phyloP scores from a whole-genome alignment of 1,140 invertebrate genomes.

The Colletes latitarsis region DNA sequence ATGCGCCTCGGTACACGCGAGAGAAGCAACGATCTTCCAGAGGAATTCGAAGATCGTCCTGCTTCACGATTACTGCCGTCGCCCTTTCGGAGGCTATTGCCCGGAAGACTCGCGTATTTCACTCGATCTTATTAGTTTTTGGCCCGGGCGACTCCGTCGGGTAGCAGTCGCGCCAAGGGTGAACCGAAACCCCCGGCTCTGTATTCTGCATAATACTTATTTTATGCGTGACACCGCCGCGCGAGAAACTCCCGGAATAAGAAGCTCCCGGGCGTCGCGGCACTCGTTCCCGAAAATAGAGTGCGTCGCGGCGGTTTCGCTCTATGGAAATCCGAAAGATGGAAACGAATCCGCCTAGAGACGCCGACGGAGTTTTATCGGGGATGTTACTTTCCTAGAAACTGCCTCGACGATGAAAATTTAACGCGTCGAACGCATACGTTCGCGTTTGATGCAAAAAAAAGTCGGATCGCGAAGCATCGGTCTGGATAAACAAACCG shows the following conservation, averaged over 20 bases:
- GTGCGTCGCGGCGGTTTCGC: constrained; percentile 41
- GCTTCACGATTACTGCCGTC: constrained; percentile 38
- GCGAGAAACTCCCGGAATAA: constrained; percentile 59
- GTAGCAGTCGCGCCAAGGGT: constrained; percentile 28
- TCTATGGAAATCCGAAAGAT: constrained; percentile 53
- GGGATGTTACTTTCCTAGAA: neutral
- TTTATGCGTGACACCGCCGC: constrained; percentile 62
- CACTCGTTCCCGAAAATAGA: constrained; percentile 55
- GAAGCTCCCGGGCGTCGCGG: constrained; percentile 43
- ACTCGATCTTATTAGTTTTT: constrained; percentile 67
- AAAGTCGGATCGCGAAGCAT: too few species aligned
- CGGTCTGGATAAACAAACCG: too few species aligned
- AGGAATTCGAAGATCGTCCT: constrained; percentile 46
- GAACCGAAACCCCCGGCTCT: constrained; percentile 17
- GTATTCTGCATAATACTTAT: constrained; percentile 67
- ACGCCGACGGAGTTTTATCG: constrained; percentile 25
- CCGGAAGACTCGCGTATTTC: constrained; percentile 65
- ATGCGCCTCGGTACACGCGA: neutral
- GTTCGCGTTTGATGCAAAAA: too few species aligned
- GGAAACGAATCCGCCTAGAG: neutral
- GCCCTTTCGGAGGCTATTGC: constrained; percentile 53
- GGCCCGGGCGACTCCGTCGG: constrained; percentile 25
- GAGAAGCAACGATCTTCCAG: constrained; percentile 1
- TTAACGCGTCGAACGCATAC: too few species aligned
- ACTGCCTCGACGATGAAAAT: neutral